These are phyloP conservation scores for Gadopsis bispinosus DNA, from an alignment of 2,797 vertebrate genomes.

Conservation along the genomic window DNA sequence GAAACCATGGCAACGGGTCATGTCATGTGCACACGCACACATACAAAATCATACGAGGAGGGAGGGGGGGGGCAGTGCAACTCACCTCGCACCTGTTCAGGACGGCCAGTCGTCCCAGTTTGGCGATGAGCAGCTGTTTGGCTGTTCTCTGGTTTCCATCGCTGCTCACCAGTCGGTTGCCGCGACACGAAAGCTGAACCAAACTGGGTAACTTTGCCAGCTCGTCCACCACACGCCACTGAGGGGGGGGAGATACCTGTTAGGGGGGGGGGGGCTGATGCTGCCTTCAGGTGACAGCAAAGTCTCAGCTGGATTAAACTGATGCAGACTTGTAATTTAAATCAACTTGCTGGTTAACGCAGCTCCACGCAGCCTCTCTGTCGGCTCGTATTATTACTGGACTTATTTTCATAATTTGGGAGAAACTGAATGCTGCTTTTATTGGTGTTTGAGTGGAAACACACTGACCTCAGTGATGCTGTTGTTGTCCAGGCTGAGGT, in stretches of 20 bases:
- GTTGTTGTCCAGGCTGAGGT: slow-evolving; percentile 87
- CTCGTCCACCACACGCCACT: slow-evolving; percentile 93
- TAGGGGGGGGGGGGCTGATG: too few relatives aligned
- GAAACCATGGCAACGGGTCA: slow-evolving; percentile 32
- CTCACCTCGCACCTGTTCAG: slow-evolving; percentile 87
- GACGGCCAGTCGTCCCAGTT: slow-evolving; percentile 82
- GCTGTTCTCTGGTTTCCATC: slow-evolving; percentile 83
- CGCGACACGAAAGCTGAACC: slow-evolving; percentile 83
- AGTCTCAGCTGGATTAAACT: background rate
- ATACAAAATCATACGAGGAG: background rate
- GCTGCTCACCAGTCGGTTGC: slow-evolving; percentile 84
- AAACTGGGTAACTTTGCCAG: slow-evolving; percentile 88
- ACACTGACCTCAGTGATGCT: slow-evolving; percentile 88
- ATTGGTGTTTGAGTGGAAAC: background rate
- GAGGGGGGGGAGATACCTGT: slow-evolving; percentile 5
- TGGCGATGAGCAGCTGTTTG: slow-evolving; percentile 90
- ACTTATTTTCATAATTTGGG: too few relatives aligned
- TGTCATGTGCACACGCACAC: background rate
- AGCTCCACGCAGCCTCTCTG: too few relatives aligned
- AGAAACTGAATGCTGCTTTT: too few relatives aligned
- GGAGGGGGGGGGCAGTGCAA: too few relatives aligned
- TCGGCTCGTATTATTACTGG: too few relatives aligned
- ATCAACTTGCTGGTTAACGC: too few relatives aligned
- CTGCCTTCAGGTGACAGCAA: too few relatives aligned
- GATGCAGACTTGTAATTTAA: background rate